These are phyloP conservation scores for Pristionchus fissidentatus DNA, from an alignment of 2,888 invertebrate genomes.

Conservation along the genomic window DNA sequence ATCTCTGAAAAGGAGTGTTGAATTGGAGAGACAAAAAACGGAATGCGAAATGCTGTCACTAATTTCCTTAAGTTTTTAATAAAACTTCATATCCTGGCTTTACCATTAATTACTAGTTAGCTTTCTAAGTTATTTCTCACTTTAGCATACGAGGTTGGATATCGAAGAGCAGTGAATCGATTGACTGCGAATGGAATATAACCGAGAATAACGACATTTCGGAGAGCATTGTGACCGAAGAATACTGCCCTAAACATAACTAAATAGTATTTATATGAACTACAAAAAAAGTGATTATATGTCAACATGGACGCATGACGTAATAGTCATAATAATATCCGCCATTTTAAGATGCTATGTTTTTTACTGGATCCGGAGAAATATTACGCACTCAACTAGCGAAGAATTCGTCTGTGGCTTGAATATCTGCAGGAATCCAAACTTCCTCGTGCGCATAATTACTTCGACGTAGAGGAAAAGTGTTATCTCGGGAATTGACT, in stretches of 20 bases:
- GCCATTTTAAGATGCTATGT: no score
- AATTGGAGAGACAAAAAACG: no score
- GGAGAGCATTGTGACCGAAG: constrained; percentile 34
- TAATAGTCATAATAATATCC: no score
- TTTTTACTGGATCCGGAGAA: no score
- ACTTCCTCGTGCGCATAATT: constrained; percentile 7
- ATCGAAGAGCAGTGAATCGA: constrained; percentile 4
- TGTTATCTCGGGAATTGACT: constrained; percentile 4
- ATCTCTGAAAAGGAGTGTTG: not conserved
- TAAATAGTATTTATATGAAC: not conserved
- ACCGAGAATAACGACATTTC: not conserved
- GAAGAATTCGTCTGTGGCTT: not conserved
- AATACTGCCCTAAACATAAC: not conserved
- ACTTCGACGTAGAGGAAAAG: constrained; percentile 30
- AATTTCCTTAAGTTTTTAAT: no score
- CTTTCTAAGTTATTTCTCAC: no score
- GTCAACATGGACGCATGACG: no score
- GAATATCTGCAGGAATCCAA: constrained; percentile 5
- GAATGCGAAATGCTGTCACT: no score
- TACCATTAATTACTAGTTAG: no score
- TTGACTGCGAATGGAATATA: constrained; percentile 29
- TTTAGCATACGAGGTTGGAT: not conserved
- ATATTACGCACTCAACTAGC: constrained; percentile 19
- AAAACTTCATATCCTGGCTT: no score
- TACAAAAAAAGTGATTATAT: no score